Base-by-base conservation (phyloP, 1,140 invertebrate genomes). In the Metopolophium dirhodum region DNA sequence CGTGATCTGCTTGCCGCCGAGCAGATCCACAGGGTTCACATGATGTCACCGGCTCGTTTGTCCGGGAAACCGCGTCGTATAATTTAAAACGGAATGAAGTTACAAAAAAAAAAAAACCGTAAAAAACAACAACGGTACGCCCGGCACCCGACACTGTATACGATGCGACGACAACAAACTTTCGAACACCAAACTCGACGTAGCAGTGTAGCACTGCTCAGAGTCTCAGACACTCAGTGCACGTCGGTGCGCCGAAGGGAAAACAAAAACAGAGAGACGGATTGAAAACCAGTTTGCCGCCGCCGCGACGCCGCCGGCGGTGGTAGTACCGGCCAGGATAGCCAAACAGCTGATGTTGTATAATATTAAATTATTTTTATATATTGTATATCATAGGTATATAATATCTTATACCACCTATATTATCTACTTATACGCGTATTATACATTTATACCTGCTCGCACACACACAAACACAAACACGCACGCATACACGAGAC, bases 241-340 rank as follows among this genome's bases (percentile, higher is more conserved):
- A n/a, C 54, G 88, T 61, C 7, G 88, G 82, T 49, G 49, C 82
- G 47, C 77, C 91, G 77, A 93, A 86, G 91, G 91, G 91, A 85
- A 93, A 93, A 90, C 30, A 68, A 86, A 86, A 85, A 86, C 77
- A 77, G n/a, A 85, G 45, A 37, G 77, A 93, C 82, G 7, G 89
- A 35, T 51, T 45, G 82, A 93, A 86, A 93, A 93, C 91, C 91
- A 86, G 91, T 93, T 93, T 93, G 49, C 8, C 68, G 35, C 7
- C 22, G 77, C 91, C 20, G 22, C 68, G 41, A 0, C 77, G 82
- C 22, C 82, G 91, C 49, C 57, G 49, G 35, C 91, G 82, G 49
- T 26, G 88, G 49, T 54, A 35, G 20, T 57, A 57, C 88, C 87
- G n/a, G 87, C 77, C 82, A 57, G 49, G 91, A 93, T 20, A 20